Conservation (phyloP, 2,113 vertebrate species). For the Gasterosteus aculeatus region DNA sequence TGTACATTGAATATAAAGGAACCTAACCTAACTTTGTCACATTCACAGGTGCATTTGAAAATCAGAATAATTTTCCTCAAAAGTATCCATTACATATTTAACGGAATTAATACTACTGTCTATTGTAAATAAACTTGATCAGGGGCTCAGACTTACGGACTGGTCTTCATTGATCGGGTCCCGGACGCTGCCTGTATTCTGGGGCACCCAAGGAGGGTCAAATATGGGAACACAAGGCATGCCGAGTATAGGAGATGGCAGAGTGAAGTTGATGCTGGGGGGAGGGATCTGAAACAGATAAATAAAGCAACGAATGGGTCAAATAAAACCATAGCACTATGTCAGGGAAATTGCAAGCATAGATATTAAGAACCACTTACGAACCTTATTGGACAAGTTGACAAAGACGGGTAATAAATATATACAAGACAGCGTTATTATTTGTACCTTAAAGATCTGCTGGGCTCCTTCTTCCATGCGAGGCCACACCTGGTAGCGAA, state of each 20-base stretch:
- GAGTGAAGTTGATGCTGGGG: slow-evolving; percentile 98
- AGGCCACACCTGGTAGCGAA: slow-evolving; percentile 99
- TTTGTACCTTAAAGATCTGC: slow-evolving; percentile 96
- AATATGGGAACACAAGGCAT: slow-evolving; percentile 99
- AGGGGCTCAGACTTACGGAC: slow-evolving; percentile 85
- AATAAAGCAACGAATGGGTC: background rate
- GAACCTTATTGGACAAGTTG: background rate
- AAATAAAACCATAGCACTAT: background rate
- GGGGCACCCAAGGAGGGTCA: slow-evolving; percentile 97
- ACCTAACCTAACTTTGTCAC: background rate
- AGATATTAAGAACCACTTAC: background rate
- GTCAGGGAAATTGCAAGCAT: background rate
- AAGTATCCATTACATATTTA: background rate
- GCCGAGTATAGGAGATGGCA: slow-evolving; percentile 96
- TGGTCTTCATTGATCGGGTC: slow-evolving; percentile 98
- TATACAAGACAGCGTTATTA: background rate
- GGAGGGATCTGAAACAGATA: slow-evolving; percentile 88
- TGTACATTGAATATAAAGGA: background rate
- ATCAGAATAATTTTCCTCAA: background rate
- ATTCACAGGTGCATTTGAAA: background rate
- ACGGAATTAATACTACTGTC: background rate
- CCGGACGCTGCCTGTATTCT: slow-evolving; percentile 95
- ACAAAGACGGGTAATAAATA: background rate
- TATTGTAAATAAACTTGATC: background rate
- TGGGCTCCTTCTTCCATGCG: slow-evolving; percentile 99